phyloP scores from a whole-genome alignment of 92 coral and sea anemone species.

The Anthopleura xanthogrammica region DNA sequence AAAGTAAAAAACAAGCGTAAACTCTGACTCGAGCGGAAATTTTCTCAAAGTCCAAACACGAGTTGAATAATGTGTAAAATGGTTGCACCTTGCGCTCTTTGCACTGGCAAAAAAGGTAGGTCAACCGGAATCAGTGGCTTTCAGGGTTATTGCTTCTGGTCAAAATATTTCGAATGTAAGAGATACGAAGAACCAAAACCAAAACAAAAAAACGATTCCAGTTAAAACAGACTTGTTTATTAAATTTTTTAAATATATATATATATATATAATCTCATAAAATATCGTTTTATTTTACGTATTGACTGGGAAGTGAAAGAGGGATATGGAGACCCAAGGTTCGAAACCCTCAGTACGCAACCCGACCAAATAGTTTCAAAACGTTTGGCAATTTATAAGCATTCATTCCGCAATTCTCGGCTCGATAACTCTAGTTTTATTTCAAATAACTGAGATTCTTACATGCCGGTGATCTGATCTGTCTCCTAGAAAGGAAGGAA shows the following conservation, averaged over 20 bases:
- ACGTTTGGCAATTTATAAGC: background rate
- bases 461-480: background rate
- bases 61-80: no score
- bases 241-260: background rate
- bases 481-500: background rate
- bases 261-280: slow-evolving; percentile 1
- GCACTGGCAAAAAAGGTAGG: no score
- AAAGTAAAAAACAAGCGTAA: no score
- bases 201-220: background rate
- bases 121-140: no score
- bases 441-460: background rate
- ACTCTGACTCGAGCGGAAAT: no score
- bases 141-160: background rate
- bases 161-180: background rate
- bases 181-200: no score
- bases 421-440: background rate
- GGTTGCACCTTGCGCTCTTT: background rate
- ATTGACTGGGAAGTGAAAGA: background rate
- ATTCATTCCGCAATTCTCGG: background rate
- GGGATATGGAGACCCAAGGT: background rate
- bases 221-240: background rate
- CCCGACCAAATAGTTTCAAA: background rate
- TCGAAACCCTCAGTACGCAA: background rate
- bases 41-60: no score
- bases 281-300: background rate